Percentiles rank a stretch among this genome's conserved stretches.
Evolutionary conservation across 2,113 vertebrate genomes (phyloP).

Genomic region (Mugil cephalus): DNA sequence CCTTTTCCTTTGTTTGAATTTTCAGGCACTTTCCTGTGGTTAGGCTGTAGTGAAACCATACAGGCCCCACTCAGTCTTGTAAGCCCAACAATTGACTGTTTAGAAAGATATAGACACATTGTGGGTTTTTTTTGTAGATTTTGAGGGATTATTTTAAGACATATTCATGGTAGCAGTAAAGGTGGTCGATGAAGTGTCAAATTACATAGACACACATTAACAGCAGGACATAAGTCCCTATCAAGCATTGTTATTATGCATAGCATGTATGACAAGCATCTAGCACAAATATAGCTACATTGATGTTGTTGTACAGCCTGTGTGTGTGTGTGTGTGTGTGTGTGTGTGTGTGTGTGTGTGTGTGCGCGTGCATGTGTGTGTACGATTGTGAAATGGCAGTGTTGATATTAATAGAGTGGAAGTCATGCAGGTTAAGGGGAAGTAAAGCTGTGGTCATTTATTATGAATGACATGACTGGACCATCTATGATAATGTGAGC

Average conservation of each 20-base stretch:
- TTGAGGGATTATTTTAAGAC: neutral
- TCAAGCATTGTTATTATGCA: conserved; percentile 8
- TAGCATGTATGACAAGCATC: neutral
- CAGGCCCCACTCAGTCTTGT: too few species aligned
- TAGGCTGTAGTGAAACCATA: too few species aligned
- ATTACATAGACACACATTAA: neutral
- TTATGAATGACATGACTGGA: conserved; percentile 65
- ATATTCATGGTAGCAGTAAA: neutral
- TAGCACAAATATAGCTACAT: neutral
- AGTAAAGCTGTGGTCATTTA: conserved; percentile 58
- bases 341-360: conserved; percentile 7
- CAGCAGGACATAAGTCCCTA: neutral
- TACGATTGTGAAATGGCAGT: conserved; percentile 38
- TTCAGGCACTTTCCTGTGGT: too few species aligned
- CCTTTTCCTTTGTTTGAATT: too few species aligned
- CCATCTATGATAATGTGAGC: conserved; percentile 32
- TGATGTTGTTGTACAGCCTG: neutral
- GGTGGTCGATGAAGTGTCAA: neutral
- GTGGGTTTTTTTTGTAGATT: neutral
- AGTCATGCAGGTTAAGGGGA: conserved; percentile 58
- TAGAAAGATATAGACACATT: neutral
- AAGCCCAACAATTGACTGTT: too few species aligned
- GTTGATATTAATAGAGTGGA: conserved; percentile 56
- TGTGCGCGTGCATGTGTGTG: neutral
- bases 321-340: conserved; percentile 2